Evolutionary conservation across 1,140 invertebrate species (phyloP).

Genomic region (Atta cephalotes): DNA sequence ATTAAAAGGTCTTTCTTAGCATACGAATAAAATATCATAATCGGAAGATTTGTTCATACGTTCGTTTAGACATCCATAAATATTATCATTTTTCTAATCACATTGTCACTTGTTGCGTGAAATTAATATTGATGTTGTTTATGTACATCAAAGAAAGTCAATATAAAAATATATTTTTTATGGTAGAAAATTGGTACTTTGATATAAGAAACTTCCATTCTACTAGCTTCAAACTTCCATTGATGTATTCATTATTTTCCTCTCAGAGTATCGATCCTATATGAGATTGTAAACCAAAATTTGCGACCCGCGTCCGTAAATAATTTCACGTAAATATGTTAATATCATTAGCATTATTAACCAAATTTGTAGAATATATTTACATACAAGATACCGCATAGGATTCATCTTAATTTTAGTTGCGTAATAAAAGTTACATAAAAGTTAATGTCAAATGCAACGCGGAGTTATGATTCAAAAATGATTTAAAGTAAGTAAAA

Average conservation of each 20-base stretch:
- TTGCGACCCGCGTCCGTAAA: background rate
- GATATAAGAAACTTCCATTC: background rate
- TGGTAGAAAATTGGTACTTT: background rate
- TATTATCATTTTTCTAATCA: conserved; percentile 39
- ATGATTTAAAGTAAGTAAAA: conserved; percentile 5
- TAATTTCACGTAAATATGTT: background rate
- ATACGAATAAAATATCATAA: background rate
- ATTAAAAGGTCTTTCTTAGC: background rate
- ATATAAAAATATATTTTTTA: background rate
- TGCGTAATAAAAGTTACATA: background rate
- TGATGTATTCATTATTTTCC: background rate
- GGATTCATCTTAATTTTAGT: background rate
- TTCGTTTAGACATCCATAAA: background rate
- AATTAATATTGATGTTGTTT: background rate
- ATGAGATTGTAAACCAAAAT: background rate
- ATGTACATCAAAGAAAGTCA: background rate
- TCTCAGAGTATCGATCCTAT: background rate
- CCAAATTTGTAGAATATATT: background rate
- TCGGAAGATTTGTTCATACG: conserved; percentile 3
- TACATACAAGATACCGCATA: background rate
- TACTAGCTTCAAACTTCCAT: background rate
- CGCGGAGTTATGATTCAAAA: background rate
- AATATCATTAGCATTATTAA: background rate
- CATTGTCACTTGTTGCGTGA: conserved; percentile 36
- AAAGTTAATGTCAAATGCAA: background rate